phyloP scores from a whole-genome alignment of 2,888 invertebrate species.

The Phalera bucephala region DNA sequence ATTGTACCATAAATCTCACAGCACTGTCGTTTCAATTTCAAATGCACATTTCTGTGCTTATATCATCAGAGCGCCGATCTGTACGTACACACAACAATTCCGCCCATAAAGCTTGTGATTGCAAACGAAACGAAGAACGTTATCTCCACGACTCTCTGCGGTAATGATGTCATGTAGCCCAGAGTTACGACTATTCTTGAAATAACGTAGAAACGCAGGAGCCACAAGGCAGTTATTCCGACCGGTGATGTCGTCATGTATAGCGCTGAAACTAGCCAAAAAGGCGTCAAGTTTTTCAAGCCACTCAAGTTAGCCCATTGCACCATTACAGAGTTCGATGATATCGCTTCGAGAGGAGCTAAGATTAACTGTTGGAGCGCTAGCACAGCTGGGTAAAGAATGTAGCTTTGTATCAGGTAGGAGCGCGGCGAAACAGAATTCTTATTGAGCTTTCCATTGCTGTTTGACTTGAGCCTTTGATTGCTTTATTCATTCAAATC shows the following conservation, averaged over 20 bases:
- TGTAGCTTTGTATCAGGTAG: too few relatives aligned
- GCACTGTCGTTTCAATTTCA: slow-evolving; percentile 12
- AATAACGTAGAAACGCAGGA: too few relatives aligned
- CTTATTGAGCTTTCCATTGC: too few relatives aligned
- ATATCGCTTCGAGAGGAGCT: slow-evolving; percentile 38
- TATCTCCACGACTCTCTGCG: slow-evolving; percentile 27
- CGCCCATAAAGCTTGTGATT: slow-evolving; percentile 47
- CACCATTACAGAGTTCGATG: slow-evolving; percentile 38
- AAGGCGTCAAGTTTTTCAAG: too few relatives aligned
- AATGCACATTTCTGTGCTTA: slow-evolving; percentile 4
- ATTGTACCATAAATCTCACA: not conserved
- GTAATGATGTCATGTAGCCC: slow-evolving; percentile 39
- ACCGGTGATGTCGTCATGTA: slow-evolving; percentile 48
- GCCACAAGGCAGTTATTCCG: slow-evolving; percentile 27
- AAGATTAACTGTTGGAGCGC: too few relatives aligned
- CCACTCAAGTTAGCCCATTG: slow-evolving; percentile 50
- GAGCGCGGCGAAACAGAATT: slow-evolving; percentile 1
- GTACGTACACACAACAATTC: slow-evolving; percentile 44
- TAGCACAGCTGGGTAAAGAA: too few relatives aligned
- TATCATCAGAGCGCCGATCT: slow-evolving; percentile 25
- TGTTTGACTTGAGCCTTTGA: too few relatives aligned
- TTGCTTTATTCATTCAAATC: too few relatives aligned
- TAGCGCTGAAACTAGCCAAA: too few relatives aligned
- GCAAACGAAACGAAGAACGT: slow-evolving; percentile 49
- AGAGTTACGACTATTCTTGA: slow-evolving; percentile 42